Conservation (phyloP, 37 sponge, comb jelly and placozoan genomes). For the Oscarella lobularis region DNA sequence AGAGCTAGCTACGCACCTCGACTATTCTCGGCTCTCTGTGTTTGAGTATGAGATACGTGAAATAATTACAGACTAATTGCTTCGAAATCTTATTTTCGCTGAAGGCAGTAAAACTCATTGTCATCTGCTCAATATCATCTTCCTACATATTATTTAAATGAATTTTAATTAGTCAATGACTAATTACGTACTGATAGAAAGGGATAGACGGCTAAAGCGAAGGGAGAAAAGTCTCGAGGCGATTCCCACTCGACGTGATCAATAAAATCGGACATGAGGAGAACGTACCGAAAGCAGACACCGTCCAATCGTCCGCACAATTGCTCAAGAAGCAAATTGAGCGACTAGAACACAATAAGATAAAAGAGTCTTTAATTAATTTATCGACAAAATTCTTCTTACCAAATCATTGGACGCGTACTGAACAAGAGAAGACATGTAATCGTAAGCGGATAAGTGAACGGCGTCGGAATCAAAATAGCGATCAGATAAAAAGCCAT, state of each 20-base stretch:
- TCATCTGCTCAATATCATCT: constrained; percentile 39
- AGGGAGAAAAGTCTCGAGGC: constrained; percentile 18
- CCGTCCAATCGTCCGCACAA: constrained; percentile 26
- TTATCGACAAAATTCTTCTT: too few relatives aligned
- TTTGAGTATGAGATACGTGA: constrained; percentile 22
- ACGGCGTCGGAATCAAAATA: constrained; percentile 24
- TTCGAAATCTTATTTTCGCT: constrained; percentile 17
- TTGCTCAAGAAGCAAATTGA: constrained; percentile 18
- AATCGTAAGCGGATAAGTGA: constrained; percentile 17
- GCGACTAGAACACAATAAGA: constrained; percentile 13
- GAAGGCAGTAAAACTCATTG: constrained; percentile 26
- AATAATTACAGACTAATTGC: constrained; percentile 19
- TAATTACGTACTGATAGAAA: constrained; percentile 21
- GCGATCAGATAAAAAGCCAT: constrained; percentile 23
- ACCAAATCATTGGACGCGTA: constrained; percentile 6
- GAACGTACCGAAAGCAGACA: constrained; percentile 33
- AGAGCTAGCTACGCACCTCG: constrained; percentile 15
- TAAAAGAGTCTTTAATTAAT: not conserved
- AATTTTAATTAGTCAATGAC: not conserved
- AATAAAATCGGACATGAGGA: constrained; percentile 25
- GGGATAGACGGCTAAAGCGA: constrained; percentile 29
- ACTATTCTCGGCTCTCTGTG: constrained; percentile 39
- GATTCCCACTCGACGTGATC: constrained; percentile 15
- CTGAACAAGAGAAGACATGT: constrained; percentile 24
- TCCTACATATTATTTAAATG: constrained; percentile 27